Percentiles rank a stretch among this genome's conserved stretches.
phyloP scores from a whole-genome alignment of 1,140 invertebrate genomes.

The Dendrolimus punctatus region DNA sequence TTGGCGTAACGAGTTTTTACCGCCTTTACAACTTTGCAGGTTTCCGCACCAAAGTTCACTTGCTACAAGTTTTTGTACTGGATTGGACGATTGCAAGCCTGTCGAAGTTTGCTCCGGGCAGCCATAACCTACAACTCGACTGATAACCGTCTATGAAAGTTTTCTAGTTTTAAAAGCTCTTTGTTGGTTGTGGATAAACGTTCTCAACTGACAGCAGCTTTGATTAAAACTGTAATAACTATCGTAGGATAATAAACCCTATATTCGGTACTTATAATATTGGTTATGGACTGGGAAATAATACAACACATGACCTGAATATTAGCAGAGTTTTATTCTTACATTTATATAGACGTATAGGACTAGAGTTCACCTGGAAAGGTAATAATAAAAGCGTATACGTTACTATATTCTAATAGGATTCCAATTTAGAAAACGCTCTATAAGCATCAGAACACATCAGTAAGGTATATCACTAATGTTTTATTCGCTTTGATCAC shows the following conservation, averaged over 20 bases:
- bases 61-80: conserved; percentile 21
- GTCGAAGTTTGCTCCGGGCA: conserved; percentile 8
- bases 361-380: too few species aligned
- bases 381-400: too few species aligned
- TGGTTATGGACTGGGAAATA: too few species aligned
- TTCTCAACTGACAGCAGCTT: too few species aligned
- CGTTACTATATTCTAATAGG: too few species aligned
- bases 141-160: conserved; percentile 9
- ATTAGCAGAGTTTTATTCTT: too few species aligned
- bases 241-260: too few species aligned
- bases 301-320: too few species aligned
- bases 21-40: conserved; percentile 59
- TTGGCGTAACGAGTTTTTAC: conserved; percentile 68
- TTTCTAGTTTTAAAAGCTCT: conserved; percentile 1
- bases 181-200: background rate
- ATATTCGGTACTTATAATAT: too few species aligned
- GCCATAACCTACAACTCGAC: conserved; percentile 5
- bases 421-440: too few species aligned
- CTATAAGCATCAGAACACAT: background rate
- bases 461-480: conserved; percentile 13
- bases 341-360: too few species aligned
- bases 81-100: conserved; percentile 13
- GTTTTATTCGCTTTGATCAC: conserved; percentile 42
- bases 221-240: too few species aligned
- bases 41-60: conserved; percentile 35